phyloP scores from a whole-genome alignment of 23 tunicate genomes.

The Styela clava region DNA sequence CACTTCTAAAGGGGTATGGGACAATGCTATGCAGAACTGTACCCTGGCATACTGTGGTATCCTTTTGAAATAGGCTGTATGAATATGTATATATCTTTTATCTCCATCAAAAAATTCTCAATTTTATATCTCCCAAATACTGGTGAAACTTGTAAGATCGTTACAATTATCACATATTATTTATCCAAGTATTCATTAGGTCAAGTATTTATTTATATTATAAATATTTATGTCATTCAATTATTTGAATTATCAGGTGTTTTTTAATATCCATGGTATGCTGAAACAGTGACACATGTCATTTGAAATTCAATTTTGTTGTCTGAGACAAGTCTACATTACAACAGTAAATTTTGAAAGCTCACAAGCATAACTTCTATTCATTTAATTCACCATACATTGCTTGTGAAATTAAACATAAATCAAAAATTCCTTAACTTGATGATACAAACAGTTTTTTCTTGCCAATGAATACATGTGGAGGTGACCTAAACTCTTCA shows the following conservation, averaged over 20 bases:
- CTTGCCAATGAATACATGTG: neutral
- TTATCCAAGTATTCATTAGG: too few species aligned
- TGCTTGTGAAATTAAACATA: neutral
- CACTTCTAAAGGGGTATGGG: slow-evolving; percentile 54
- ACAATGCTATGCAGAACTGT: slow-evolving; percentile 48
- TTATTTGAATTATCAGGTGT: too few species aligned
- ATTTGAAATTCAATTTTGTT: too few species aligned
- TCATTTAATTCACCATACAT: too few species aligned
- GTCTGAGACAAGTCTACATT: too few species aligned
- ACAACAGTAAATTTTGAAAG: too few species aligned
- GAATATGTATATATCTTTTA: neutral
- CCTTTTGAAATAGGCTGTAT: slow-evolving; percentile 42
- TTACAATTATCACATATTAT: neutral
- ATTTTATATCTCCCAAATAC: too few species aligned
- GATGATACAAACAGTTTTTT: neutral
- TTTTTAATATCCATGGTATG: too few species aligned
- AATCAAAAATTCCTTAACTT: neutral
- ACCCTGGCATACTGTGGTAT: slow-evolving; percentile 90
- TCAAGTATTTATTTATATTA: too few species aligned
- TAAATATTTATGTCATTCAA: too few species aligned
- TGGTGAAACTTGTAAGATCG: too few species aligned
- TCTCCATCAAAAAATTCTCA: neutral
- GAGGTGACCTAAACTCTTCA: neutral
- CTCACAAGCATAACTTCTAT: neutral
- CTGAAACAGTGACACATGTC: neutral